Percentiles rank a stretch among this genome's conserved stretches.
Evolutionary conservation across 2,113 vertebrate species (phyloP).

Genomic region (Abramis brama): DNA sequence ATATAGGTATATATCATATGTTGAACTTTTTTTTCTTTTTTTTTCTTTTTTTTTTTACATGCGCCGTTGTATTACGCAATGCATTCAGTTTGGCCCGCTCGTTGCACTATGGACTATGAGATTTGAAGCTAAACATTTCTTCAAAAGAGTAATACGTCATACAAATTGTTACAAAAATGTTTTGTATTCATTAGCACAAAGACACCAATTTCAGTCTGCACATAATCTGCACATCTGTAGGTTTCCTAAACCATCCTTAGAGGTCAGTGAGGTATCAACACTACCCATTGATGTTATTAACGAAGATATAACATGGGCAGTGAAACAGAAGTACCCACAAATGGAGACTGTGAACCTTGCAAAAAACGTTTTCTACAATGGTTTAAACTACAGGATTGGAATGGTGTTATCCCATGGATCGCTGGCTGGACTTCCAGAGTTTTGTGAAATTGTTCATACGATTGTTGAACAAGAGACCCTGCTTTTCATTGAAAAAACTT

Average conservation of each 20-base stretch:
- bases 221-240: constrained; percentile 30
- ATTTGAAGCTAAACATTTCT: constrained; percentile 25
- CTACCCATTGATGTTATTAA: constrained; percentile 8
- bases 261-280: not conserved
- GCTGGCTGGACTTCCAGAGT: not conserved
- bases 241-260: not conserved
- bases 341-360: not conserved
- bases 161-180: constrained; percentile 52
- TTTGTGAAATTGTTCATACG: not conserved
- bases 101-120: constrained; percentile 45
- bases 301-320: not conserved
- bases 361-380: not conserved
- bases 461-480: not conserved
- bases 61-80: no score
- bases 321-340: not conserved
- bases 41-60: no score
- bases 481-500: not conserved
- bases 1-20: no score
- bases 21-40: no score
- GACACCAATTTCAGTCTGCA: constrained; percentile 51
- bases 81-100: no score
- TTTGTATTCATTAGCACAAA: constrained; percentile 27
- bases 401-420: not conserved
- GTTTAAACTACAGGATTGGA: not conserved
- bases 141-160: constrained; percentile 47